Evolutionary conservation across 2,797 vertebrate genomes (phyloP).

Genomic region (Ctenochaetus hawaiiensis): DNA sequence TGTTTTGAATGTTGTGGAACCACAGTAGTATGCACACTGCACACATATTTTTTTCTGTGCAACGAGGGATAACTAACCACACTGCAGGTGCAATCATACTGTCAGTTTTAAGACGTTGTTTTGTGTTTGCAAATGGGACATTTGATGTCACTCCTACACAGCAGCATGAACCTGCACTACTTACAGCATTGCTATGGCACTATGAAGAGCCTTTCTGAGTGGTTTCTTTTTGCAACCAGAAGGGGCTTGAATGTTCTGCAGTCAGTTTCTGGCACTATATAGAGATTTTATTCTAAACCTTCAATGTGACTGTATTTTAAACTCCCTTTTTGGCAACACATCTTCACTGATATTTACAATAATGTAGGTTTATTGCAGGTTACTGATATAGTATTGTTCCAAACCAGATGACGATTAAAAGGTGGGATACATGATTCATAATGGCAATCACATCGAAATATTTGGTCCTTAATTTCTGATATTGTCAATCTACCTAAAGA

Average conservation of each 20-base stretch:
- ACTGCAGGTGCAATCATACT: background rate
- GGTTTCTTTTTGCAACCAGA: background rate
- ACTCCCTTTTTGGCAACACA: background rate
- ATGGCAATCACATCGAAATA: too few relatives aligned
- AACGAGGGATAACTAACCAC: background rate
- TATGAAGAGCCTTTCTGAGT: background rate
- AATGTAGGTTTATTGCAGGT: background rate
- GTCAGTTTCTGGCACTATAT: background rate
- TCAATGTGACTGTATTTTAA: background rate
- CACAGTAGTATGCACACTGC: background rate
- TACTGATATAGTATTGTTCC: background rate
- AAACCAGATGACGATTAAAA: background rate
- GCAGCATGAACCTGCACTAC: too few relatives aligned
- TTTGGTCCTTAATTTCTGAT: background rate
- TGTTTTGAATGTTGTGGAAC: too few relatives aligned
- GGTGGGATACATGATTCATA: background rate
- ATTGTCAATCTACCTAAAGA: background rate
- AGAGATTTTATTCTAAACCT: background rate
- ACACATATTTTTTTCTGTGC: background rate
- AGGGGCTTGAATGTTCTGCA: background rate
- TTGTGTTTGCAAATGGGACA: too few relatives aligned
- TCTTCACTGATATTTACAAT: background rate
- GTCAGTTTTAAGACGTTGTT: background rate
- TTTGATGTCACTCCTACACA: too few relatives aligned
- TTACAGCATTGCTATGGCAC: background rate